A percentile compares a stretch with the other conserved stretches of the same genome.
Evolutionary conservation across 2,888 invertebrate species (phyloP).

Genomic region (Hypsopygia costalis): DNA sequence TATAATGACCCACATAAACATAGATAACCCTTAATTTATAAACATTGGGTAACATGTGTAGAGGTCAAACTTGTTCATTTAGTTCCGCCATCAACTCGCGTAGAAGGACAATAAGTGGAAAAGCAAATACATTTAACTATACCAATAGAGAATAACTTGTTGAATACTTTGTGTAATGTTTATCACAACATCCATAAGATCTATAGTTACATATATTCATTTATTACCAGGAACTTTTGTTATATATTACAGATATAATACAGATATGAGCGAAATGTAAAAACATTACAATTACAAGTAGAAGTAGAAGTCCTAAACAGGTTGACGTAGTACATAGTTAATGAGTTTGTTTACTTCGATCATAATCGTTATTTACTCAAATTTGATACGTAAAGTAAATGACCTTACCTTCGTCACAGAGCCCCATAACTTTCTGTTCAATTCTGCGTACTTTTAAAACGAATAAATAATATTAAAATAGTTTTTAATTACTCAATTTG

Average conservation of each 20-base stretch:
- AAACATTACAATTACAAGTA: too few species aligned
- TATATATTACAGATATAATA: too few species aligned
- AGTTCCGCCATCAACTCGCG: constrained; percentile 50
- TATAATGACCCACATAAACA: constrained; percentile 34
- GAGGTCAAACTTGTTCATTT: constrained; percentile 60
- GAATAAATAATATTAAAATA: too few species aligned
- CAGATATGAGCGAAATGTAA: too few species aligned
- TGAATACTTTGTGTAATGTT: not conserved
- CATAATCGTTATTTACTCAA: constrained; percentile 13
- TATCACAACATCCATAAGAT: too few species aligned
- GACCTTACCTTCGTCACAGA: constrained; percentile 68
- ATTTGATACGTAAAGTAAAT: constrained; percentile 18
- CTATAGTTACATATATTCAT: too few species aligned
- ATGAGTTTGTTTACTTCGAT: constrained; percentile 63
- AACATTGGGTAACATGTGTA: constrained; percentile 49
- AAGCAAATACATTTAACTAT: constrained; percentile 36
- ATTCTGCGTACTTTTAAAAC: not conserved
- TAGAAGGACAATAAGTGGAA: constrained; percentile 39
- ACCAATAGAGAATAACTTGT: constrained; percentile 17
- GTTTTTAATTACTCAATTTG: too few species aligned
- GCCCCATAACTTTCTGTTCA: constrained; percentile 49
- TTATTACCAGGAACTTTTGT: too few species aligned
- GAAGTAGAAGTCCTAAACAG: too few species aligned
- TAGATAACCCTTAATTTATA: constrained; percentile 47
- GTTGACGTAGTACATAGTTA: too few species aligned